These are phyloP conservation scores for Linnaemya tessellans DNA, from an alignment of 2,888 invertebrate species.

Conservation along the genomic window DNA sequence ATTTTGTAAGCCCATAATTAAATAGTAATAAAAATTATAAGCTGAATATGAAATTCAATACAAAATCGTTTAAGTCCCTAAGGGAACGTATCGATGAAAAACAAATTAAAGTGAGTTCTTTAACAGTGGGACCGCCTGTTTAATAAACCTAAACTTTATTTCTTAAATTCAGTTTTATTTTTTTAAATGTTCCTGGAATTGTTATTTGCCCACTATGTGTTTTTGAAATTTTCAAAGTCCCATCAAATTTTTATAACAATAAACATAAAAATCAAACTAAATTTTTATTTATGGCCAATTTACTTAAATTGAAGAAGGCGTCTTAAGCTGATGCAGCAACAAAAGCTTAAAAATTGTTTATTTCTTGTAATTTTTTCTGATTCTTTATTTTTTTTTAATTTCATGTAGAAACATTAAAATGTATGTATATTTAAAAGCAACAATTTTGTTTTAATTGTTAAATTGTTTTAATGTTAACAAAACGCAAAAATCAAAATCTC, in stretches of 20 bases:
- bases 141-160: conserved; percentile 4
- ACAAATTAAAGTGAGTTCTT: background rate
- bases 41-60: conserved; percentile 46
- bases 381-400: background rate
- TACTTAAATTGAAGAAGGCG: conserved; percentile 26
- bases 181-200: background rate
- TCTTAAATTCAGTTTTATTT: background rate
- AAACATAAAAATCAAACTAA: conserved; percentile 59
- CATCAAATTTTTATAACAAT: conserved; percentile 41
- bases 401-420: conserved; percentile 21
- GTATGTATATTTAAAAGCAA: conserved; percentile 34
- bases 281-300: conserved; percentile 57
- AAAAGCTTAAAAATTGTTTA: conserved; percentile 30
- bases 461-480: conserved; percentile 32
- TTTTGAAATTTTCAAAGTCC: conserved; percentile 27
- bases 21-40: conserved; percentile 36
- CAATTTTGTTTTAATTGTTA: conserved; percentile 49
- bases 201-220: background rate
- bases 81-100: background rate
- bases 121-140: background rate
- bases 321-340: conserved; percentile 2
- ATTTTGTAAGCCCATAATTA: conserved; percentile 28
- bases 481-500: background rate
- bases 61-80: conserved; percentile 1
- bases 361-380: background rate